Percentiles rank a stretch among this genome's conserved stretches.
These are phyloP conservation scores for Conopomorpha cramerella DNA, from an alignment of 1,140 invertebrate genomes.

Conservation along the genomic window DNA sequence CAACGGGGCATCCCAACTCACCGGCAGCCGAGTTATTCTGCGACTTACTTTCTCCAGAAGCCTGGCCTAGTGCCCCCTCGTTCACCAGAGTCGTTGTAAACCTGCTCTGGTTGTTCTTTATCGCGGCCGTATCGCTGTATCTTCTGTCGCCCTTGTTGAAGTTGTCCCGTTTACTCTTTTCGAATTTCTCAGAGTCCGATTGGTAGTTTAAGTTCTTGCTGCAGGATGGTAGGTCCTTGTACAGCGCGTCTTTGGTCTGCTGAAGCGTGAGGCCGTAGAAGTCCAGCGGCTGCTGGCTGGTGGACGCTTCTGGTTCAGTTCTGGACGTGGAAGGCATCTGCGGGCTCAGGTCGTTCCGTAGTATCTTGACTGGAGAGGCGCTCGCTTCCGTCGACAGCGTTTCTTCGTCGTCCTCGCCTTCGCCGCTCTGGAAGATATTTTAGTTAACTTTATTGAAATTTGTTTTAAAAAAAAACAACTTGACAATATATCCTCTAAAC, in stretches of 20 bases:
- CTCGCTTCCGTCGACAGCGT: constrained; percentile 54
- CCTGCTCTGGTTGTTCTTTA: constrained; percentile 33
- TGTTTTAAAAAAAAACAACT: too few relatives aligned
- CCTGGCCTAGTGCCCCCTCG: constrained; percentile 21
- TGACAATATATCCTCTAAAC: too few relatives aligned
- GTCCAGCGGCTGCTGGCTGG: constrained; percentile 16
- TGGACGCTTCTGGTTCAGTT: constrained; percentile 7
- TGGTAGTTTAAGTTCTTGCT: constrained; percentile 44
- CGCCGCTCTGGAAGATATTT: too few relatives aligned
- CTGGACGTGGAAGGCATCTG: too few relatives aligned
- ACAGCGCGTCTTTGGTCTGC: too few relatives aligned
- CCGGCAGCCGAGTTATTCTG: too few relatives aligned
- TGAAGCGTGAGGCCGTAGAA: constrained; percentile 30
- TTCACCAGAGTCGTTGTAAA: constrained; percentile 41
- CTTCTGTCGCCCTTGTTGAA: constrained; percentile 31
- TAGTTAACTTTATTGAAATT: too few relatives aligned
- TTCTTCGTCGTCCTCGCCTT: constrained; percentile 60
- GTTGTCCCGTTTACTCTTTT: constrained; percentile 26
- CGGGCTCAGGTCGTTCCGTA: too few relatives aligned
- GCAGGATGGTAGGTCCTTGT: constrained; percentile 43
- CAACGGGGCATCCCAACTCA: too few relatives aligned
- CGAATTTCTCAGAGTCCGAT: constrained; percentile 27
- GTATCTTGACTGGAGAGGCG: too few relatives aligned
- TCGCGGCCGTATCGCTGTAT: constrained; percentile 41
- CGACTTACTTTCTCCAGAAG: constrained; percentile 19